phyloP scores from a whole-genome alignment of 2,888 invertebrate species.

The Sphaerophoria taeniata region DNA sequence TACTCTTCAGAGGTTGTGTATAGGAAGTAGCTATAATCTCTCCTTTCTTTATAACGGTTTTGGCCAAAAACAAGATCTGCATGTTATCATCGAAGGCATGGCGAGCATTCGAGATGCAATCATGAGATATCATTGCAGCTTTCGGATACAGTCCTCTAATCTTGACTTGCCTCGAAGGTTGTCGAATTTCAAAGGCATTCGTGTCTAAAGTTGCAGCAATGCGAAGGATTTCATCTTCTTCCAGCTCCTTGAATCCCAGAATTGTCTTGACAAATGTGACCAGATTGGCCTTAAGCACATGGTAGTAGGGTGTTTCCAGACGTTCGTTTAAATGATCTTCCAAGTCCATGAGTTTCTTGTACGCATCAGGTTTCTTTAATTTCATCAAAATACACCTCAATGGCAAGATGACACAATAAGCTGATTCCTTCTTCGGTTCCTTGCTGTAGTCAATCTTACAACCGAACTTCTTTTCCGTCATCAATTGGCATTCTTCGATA shows the following conservation, averaged over 20 bases:
- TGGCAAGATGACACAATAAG: constrained; percentile 87
- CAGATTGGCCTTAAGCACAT: constrained; percentile 85
- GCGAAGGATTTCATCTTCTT: constrained; percentile 85
- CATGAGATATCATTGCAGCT: constrained; percentile 88
- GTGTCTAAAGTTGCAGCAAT: constrained; percentile 89
- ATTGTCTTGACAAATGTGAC: constrained; percentile 86
- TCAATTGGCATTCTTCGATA: constrained; percentile 86
- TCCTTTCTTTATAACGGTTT: constrained; percentile 86
- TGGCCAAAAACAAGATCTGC: constrained; percentile 86
- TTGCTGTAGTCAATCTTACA: constrained; percentile 83
- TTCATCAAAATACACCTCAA: constrained; percentile 87
- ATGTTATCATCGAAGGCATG: constrained; percentile 87
- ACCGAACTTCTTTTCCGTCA: constrained; percentile 85
- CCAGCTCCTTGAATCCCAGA: constrained; percentile 83
- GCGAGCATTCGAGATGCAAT: constrained; percentile 88
- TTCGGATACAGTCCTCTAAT: constrained; percentile 87
- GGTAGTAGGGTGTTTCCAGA: constrained; percentile 85
- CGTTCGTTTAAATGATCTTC: constrained; percentile 86
- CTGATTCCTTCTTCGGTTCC: constrained; percentile 84
- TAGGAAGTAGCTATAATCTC: constrained; percentile 88
- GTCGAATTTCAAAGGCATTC: constrained; percentile 88
- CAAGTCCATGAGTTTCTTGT: constrained; percentile 77
- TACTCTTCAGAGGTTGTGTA: constrained; percentile 88
- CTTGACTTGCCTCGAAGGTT: constrained; percentile 81
- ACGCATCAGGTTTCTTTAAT: constrained; percentile 83